phyloP scores from a whole-genome alignment of 2,113 vertebrate species.

The Xerus inauris region DNA sequence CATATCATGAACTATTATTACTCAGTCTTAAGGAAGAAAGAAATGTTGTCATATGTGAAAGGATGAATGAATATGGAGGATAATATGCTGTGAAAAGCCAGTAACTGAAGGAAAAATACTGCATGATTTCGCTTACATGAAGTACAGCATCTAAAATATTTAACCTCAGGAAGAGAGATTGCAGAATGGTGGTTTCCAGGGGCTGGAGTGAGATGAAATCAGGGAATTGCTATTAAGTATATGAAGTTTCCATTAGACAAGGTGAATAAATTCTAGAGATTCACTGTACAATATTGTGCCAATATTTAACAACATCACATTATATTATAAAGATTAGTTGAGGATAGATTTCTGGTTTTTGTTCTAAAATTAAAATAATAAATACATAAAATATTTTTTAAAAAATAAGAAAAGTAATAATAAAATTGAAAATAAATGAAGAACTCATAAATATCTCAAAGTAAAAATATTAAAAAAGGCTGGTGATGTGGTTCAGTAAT shows the following conservation, averaged over 20 bases:
- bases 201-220: neutral
- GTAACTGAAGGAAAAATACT: too few species aligned
- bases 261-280: neutral
- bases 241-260: neutral
- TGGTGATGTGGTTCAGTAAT: too few species aligned
- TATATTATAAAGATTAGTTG: neutral
- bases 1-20: too few species aligned
- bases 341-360: neutral
- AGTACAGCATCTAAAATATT: too few species aligned
- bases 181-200: neutral
- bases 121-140: too few species aligned
- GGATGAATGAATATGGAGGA: too few species aligned
- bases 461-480: too few species aligned
- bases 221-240: neutral
- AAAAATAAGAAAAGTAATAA: neutral
- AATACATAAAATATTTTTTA: too few species aligned
- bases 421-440: neutral
- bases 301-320: neutral
- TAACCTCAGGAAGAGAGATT: too few species aligned
- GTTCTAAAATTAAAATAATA: neutral
- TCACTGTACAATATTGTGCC: neutral
- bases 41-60: neutral
- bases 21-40: too few species aligned
- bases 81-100: too few species aligned
- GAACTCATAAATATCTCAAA: neutral